Base-by-base conservation (phyloP, 2,888 invertebrate genomes). In the Sympetrum striolatum region DNA sequence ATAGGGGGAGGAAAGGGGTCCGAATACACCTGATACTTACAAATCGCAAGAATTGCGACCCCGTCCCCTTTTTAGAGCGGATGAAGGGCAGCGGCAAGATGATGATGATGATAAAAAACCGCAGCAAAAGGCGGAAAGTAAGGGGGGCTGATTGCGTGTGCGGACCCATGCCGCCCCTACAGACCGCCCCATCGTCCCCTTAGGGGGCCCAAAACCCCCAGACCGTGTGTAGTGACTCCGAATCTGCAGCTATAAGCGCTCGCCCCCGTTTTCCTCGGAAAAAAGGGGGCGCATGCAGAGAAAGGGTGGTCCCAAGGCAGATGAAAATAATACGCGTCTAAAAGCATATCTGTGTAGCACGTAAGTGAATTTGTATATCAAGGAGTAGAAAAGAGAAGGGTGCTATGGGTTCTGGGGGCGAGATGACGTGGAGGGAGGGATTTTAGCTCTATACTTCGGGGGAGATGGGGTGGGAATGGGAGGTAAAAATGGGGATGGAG, bases 261-360 rank as follows among this genome's bases (percentile, higher is more conserved):
- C 82, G 58, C 82, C 58, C 58, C 82, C 58, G 58, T 73, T 73
- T 73, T 73, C 73, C 73, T 25, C 82, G 53, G 60, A 60, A 60
- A 60, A n/a, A 39, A 5, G 86, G 44, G 18, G 80, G n/a, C n/a
- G 37, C 48, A 39, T 31, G 58, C 22, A 60, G 60, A 22, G n/a
- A 31, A 37, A 37, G 64, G 86, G 86, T 37, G 37, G 86, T 91
- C 91, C 91, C 91, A 90, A 73, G 91, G 81, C 91, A 90, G 91
- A 91, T 91, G 91, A 91, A 91, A 91, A 91, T 91, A 91, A 91
- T 91, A 91, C 91, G 92, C 93, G 92, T 92, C 93, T 93, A 93
- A 93, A 93, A 93, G 93, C 93, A 93, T 93, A 93, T 93, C 93
- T 94, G 94, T 94, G 94, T 94, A 94, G 93, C 93, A 93, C 93